These are phyloP conservation scores for Temnothorax ravouxi DNA, from an alignment of 2,888 invertebrate genomes.

Conservation along the genomic window DNA sequence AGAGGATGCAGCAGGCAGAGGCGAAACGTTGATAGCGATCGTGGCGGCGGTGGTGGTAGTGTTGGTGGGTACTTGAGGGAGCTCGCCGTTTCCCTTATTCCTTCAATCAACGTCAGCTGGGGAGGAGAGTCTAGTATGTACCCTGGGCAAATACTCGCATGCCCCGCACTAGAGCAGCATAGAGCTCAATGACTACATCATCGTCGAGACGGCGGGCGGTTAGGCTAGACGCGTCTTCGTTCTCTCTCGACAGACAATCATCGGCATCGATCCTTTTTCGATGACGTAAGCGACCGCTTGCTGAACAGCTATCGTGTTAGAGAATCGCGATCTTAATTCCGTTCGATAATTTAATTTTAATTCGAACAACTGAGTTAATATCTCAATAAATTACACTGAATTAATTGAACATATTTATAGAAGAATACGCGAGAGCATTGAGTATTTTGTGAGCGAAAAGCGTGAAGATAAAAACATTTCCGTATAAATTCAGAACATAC, in stretches of 20 bases:
- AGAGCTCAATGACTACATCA: constrained; percentile 85
- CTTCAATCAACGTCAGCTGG: constrained; percentile 86
- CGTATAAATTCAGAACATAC: constrained; percentile 2
- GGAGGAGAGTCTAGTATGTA: constrained; percentile 86
- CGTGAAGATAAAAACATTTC: constrained; percentile 8
- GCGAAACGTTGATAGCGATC: constrained; percentile 64
- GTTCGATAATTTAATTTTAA: not conserved
- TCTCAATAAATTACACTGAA: not conserved
- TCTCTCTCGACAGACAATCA: constrained; percentile 74
- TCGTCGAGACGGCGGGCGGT: constrained; percentile 80
- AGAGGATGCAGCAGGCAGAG: constrained; percentile 76
- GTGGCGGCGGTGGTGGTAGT: constrained; percentile 46
- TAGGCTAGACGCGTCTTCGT: constrained; percentile 79
- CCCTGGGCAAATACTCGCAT: constrained; percentile 85
- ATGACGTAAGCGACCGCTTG: constrained; percentile 66
- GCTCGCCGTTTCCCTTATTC: constrained; percentile 86
- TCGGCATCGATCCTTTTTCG: constrained; percentile 77
- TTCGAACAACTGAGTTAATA: not conserved
- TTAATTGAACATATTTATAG: not conserved
- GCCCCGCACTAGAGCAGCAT: constrained; percentile 82
- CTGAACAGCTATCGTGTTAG: constrained; percentile 59
- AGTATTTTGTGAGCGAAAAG: not conserved
- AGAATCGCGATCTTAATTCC: constrained; percentile 31
- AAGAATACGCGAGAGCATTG: not conserved
- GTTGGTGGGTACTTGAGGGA: constrained; percentile 81